phyloP scores from a whole-genome alignment of 2,113 vertebrate genomes.

The Larimichthys polyactis region DNA sequence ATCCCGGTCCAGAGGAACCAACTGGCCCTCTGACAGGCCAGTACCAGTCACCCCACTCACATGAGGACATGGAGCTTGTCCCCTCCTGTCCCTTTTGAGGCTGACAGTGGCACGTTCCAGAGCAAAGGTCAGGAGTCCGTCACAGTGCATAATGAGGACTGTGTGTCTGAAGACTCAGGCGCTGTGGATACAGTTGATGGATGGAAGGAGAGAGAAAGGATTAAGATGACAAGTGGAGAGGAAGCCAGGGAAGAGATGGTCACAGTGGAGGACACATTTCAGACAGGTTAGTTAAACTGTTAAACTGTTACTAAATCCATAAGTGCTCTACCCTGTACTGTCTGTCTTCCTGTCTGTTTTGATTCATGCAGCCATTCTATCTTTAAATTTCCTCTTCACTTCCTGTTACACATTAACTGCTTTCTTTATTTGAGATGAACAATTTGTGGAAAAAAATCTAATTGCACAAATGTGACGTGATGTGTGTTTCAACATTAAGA shows the following conservation, averaged over 20 bases:
- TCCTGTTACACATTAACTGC: background rate
- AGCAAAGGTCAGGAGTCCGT: background rate
- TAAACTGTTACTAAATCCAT: background rate
- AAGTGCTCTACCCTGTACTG: background rate
- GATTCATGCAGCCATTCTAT: too few species aligned
- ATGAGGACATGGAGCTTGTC: background rate
- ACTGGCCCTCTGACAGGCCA: background rate
- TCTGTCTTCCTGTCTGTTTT: background rate
- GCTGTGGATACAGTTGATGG: slow-evolving; percentile 42
- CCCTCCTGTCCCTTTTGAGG: background rate
- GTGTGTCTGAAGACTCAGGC: background rate
- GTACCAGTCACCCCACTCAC: background rate
- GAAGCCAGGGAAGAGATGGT: background rate
- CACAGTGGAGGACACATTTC: background rate
- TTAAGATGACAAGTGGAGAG: background rate
- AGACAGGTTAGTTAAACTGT: slow-evolving; percentile 27
- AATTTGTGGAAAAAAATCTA: background rate
- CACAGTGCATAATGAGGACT: background rate
- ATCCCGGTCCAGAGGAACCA: background rate
- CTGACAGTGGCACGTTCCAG: background rate
- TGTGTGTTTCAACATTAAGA: background rate
- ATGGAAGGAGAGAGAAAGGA: slow-evolving; percentile 45
- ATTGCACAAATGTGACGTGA: background rate
- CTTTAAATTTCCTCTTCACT: too few species aligned
- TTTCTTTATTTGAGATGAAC: background rate